Percentiles rank a stretch among this genome's conserved stretches.
These are phyloP conservation scores for Protomyctophum bolini DNA, from an alignment of 2,113 vertebrate genomes.

Conservation along the genomic window DNA sequence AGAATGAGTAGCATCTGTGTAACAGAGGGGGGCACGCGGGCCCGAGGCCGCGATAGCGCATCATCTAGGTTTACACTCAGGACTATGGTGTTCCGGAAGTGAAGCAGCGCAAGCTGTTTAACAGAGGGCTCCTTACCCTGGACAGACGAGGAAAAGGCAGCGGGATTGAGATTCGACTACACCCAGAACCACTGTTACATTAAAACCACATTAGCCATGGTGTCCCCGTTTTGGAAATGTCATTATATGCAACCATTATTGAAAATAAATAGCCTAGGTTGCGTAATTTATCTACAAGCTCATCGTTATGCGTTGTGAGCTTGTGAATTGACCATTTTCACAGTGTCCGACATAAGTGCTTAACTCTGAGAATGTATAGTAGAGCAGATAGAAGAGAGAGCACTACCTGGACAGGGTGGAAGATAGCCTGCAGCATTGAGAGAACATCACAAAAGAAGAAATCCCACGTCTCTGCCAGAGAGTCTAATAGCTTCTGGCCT, in stretches of 20 bases:
- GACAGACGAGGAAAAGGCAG: background rate
- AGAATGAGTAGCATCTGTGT: conserved; percentile 97
- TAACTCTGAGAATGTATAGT: background rate
- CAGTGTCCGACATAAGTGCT: conserved; percentile 11
- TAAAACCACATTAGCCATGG: too few species aligned
- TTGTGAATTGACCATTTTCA: too few species aligned
- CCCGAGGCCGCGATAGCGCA: conserved; percentile 88
- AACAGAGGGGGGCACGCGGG: conserved; percentile 91
- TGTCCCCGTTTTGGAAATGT: too few species aligned
- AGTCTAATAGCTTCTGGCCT: conserved; percentile 98
- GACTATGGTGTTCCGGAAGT: conserved; percentile 94
- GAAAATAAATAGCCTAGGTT: too few species aligned
- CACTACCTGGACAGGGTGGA: conserved; percentile 74
- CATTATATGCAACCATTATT: too few species aligned
- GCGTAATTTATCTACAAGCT: too few species aligned
- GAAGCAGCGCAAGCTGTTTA: conserved; percentile 92
- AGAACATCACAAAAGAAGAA: conserved; percentile 98
- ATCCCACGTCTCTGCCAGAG: conserved; percentile 97
- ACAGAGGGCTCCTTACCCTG: conserved; percentile 85
- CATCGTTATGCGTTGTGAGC: too few species aligned
- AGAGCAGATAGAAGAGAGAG: conserved; percentile 11
- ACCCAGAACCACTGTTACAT: too few species aligned
- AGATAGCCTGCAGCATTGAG: conserved; percentile 90
- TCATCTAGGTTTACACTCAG: conserved; percentile 96
- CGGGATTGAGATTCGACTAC: too few species aligned